phyloP scores from a whole-genome alignment of 2,113 vertebrate genomes.

The Tetrao urogallus region DNA sequence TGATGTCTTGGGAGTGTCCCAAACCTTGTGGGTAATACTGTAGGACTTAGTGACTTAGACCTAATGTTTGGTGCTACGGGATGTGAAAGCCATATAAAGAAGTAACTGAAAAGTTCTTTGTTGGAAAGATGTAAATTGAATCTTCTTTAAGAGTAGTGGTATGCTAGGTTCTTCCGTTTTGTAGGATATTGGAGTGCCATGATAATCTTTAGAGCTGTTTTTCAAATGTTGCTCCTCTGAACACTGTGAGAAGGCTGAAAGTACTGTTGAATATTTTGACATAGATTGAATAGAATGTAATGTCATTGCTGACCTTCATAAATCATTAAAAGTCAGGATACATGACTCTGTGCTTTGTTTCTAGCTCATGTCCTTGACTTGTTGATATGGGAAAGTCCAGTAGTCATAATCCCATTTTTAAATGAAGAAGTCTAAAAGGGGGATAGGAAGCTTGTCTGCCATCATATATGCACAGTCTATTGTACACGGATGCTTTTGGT shows the following conservation, averaged over 20 bases:
- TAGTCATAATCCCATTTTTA: neutral
- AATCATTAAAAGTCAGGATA: neutral
- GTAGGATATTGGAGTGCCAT: neutral
- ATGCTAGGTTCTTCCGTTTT: neutral
- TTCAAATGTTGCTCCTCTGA: neutral
- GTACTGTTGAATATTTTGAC: neutral
- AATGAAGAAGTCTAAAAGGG: neutral
- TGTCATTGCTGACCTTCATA: neutral
- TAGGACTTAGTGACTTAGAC: neutral
- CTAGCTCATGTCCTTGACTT: neutral
- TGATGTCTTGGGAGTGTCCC: neutral
- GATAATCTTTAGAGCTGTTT: neutral
- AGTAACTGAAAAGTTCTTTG: neutral
- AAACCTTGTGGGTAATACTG: neutral
- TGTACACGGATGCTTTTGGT: neutral
- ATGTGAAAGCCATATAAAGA: neutral
- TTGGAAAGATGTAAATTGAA: neutral
- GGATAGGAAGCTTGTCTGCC: neutral
- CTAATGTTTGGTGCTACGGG: neutral
- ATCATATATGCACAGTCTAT: fast-evolving
- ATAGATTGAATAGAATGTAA: neutral
- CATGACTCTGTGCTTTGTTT: neutral
- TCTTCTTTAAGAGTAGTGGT: neutral
- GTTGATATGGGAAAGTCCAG: neutral
- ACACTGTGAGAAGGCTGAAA: neutral